phyloP scores from a whole-genome alignment of 2,888 invertebrate species.

The Parelbella ahira region DNA sequence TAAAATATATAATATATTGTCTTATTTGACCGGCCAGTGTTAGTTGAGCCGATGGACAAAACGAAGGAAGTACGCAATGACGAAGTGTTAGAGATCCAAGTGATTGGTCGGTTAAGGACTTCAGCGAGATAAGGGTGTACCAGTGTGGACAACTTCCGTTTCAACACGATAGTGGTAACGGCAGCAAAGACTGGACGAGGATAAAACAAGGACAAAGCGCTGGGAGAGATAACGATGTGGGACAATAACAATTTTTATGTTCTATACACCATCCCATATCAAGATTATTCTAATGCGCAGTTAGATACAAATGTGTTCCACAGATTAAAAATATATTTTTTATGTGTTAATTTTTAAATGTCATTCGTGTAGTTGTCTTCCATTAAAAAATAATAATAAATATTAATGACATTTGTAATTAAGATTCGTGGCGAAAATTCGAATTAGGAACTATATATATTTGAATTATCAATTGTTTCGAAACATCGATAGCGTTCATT shows the following conservation, averaged over 20 bases:
- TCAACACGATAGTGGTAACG: constrained; percentile 38
- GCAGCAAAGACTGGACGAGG: constrained; percentile 40
- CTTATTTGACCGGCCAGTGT: constrained; percentile 39
- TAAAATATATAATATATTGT: constrained; percentile 32
- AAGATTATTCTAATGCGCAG: constrained; percentile 22
- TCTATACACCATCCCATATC: constrained; percentile 12
- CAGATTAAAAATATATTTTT: no score
- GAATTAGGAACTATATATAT: no score
- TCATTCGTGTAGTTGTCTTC: no score
- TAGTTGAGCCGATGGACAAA: constrained; percentile 47
- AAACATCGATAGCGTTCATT: no score
- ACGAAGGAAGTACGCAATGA: constrained; percentile 39
- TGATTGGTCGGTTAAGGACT: constrained; percentile 46
- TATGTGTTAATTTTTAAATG: no score
- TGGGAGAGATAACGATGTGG: constrained; percentile 34
- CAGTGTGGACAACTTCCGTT: constrained; percentile 44
- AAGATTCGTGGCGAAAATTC: no score
- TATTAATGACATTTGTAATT: no score
- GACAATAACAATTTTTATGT: constrained; percentile 28
- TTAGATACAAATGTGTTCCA: no score
- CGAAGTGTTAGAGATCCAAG: constrained; percentile 43
- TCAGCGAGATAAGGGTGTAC: constrained; percentile 53
- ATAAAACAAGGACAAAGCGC: constrained; percentile 41
- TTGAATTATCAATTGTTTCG: no score
- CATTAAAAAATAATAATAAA: no score